Base-by-base conservation (phyloP, 1,140 invertebrate species). In the Coenobita brevimanus region DNA sequence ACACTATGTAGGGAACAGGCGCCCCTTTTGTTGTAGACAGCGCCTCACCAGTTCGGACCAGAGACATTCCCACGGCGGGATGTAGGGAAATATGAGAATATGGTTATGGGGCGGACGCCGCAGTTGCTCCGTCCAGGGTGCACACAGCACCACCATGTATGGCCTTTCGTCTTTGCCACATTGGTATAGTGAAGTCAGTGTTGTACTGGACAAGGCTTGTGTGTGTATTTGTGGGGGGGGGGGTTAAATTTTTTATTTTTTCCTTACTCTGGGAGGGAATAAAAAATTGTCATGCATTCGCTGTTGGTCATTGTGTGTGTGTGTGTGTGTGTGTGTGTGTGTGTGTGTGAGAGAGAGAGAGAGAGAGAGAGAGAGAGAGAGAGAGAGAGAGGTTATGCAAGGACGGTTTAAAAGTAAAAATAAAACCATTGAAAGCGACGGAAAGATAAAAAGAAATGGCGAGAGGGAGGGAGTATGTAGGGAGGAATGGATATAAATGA, bases 281-380 rank as follows among this genome's bases (percentile, higher is more conserved):
- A 15, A n/a, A 38, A 36, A 21, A 36, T 21, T 54, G 50, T 54
- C 27, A 36, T 30, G 33, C 64, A 0, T 1, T 8, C 24, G 64
- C 13, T 17, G 76, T 50, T 41, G 30, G 76, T 79, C 43, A 17
- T 36, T 79, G 76, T 57, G 76, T 79, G 76, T 46, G 17, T 79
- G 76, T 54, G 43, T 50, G 17, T 24, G 43, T 27, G 41, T 24
- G 41, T n/a, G 76, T 54, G 76, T 79, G 43, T 57, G 73, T 79
- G 0, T 79, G 76, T 50, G 1, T 6, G 76, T 54, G 0, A 4
- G 24, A 3, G 76, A 54, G 41, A 13, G 43, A 2, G 43, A 67
- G 62, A 8, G 21, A 67, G 15, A 38, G 30, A 21, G n/a, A 21
- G 27, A 75, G 38, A 3, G 27, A 38, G 71, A 38, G 67, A 69